Evolutionary conservation across 1,140 invertebrate species (phyloP).

Genomic region (Berghia stephanieae): DNA sequence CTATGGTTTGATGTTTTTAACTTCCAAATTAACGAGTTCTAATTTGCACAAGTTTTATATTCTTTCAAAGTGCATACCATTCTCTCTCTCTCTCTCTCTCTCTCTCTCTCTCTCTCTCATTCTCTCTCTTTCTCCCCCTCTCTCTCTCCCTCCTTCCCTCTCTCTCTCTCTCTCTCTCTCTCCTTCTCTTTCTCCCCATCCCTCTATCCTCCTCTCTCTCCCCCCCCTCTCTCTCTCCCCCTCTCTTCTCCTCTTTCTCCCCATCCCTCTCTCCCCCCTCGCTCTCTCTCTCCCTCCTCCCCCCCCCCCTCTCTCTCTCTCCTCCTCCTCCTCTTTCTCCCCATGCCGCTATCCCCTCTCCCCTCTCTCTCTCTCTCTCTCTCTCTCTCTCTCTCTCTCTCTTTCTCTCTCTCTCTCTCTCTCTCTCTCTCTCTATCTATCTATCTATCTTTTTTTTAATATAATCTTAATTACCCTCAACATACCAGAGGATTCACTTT

Average conservation of each 20-base stretch:
- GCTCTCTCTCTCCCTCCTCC: background rate
- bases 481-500: background rate
- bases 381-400: slow-evolving; percentile 32
- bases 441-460: too few species aligned
- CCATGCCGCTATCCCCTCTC: background rate
- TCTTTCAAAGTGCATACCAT: too few species aligned
- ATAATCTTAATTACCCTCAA: background rate
- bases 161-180: background rate
- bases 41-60: too few species aligned
- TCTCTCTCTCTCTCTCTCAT: background rate
- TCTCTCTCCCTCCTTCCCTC: background rate
- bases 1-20: too few species aligned
- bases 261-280: background rate
- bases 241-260: background rate
- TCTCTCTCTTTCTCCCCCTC: background rate
- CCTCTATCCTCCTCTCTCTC: too few species aligned
- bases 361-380: background rate
- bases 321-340: background rate
- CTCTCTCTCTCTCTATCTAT: slow-evolving; percentile 13
- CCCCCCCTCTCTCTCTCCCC: background rate
- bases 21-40: too few species aligned
- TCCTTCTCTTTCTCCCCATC: background rate
- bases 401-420: slow-evolving; percentile 33
- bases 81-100: background rate
- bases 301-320: background rate